Evolutionary conservation across 2,888 invertebrate species (phyloP), one percentile per base, ranked within the genome.

Genomic region (Alentia gelatinosa): DNA sequence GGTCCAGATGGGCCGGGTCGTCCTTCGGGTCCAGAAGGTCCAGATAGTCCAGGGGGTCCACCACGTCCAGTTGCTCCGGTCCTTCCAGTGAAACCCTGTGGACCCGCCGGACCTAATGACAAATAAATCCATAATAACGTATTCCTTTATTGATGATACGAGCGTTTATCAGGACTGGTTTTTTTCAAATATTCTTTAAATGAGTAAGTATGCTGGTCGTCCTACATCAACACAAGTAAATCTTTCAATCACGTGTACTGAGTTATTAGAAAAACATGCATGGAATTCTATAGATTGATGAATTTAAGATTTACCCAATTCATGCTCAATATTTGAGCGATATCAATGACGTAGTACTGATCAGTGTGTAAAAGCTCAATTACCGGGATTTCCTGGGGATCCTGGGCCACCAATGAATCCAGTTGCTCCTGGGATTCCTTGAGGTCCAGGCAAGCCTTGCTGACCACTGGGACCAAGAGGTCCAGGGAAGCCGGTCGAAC

Each of bases 401-500:
- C 83, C 83, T 40, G 37, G 37, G 1, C 23, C 35, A 30, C 68
- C 68, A 68, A 30, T 26, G 68, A 68, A 68, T 19, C 83, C 83
- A 83, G 40, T 39, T 26, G 83, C 83, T 83, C 83, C 83, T 35
- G 19, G 83, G 42, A 42, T 37, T 35, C 92, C 92, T 35, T 30
- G 39, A 33, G 91, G 91, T 26, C 90, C 30, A 1, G 88, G 33
- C 23, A 19, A 79, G 23, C 92, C 92, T 30, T 84, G 37, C n/a
- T 7, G 19, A 26, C 91, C 95, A 30, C 93, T 90, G 5, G 89
- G 79, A 63, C 95, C 95, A 39, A 93, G 89, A 9, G 91, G 90
- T 56, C 95, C 95, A 19, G 92, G n/a, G 3, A 26, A 1, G 35
- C 91, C 26, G 50, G 63, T 84, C 26, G 23, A 26, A 50, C 37